Percentiles rank a stretch among this genome's conserved stretches.
These are phyloP conservation scores for Sprattus sprattus DNA, from an alignment of 2,113 vertebrate species.

Conservation along the genomic window DNA sequence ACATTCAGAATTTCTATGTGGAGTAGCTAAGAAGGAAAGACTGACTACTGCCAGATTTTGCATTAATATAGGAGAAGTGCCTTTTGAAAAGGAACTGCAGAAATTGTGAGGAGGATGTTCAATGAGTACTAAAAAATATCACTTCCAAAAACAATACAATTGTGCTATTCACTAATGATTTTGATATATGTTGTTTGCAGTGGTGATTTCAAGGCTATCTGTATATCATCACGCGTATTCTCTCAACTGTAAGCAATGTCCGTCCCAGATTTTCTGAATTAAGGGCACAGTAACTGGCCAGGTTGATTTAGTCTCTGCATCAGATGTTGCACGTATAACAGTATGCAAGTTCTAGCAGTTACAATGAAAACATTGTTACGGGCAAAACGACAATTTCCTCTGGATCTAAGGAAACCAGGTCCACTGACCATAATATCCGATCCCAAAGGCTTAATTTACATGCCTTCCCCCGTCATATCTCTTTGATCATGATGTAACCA, in stretches of 20 bases:
- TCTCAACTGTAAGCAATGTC: not conserved
- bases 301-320: not conserved
- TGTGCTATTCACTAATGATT: not conserved
- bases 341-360: not conserved
- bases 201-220: no score
- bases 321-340: not conserved
- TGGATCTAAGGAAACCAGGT: not conserved
- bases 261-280: not conserved
- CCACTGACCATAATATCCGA: not conserved
- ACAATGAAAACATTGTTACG: not conserved
- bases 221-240: not conserved
- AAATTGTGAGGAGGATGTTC: no score
- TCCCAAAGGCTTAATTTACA: not conserved
- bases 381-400: not conserved
- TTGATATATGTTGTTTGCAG: not conserved
- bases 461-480: not conserved
- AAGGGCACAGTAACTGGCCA: not conserved
- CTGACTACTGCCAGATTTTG: not conserved
- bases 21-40: not conserved
- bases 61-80: not conserved
- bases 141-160: not conserved
- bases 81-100: not conserved
- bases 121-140: not conserved
- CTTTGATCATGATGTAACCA: conserved; percentile 58
- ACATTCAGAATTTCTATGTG: not conserved